Base-by-base conservation (phyloP, 2,113 vertebrate species). In the Aleadryas rufinucha region DNA sequence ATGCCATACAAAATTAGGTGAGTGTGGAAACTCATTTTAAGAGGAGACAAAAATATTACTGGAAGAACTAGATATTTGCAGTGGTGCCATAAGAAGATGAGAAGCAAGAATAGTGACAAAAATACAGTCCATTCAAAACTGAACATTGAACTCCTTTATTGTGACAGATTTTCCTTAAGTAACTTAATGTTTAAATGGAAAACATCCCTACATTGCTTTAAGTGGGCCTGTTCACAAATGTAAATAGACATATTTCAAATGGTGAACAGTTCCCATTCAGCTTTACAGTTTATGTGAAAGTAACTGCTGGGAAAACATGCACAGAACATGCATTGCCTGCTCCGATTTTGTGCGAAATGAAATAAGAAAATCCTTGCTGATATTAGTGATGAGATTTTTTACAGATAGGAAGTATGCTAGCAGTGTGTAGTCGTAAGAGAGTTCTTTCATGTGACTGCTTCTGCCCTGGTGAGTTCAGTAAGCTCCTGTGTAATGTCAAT, bases 21-120 rank as follows among this genome's bases (percentile, higher is more conserved):
- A 91, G 80, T 82, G 78, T 69, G 87, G 93, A 92, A 96, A 93
- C 35, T 77, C 59, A 70, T 59, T 90, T 90, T 84, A 74, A 94
- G 83, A 93, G 41, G 26, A 88, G 54, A 85, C 8, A 77, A 90
- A 93, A 95, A 65, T 66, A 59, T 68, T 89, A 65, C 70, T 91
- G 65, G 79, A 95, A 83, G 39, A 95, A 63, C 22, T 37, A 59
- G 59, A 49, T 86, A 66, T 71, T 50, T 80, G n/a, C 53, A 63
- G 78, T 33, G 76, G 59, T 84, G 45, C 22, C 7, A 18, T 11
- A 54, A 83, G 45, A 83, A 64, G 60, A 69, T 10, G 23, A 14
- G 61, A 88, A 87, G 26, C 13, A 78, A 70, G 63, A 84, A 39
- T 6, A 84, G 20, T 41, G 53, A 42, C 74, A 71, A 50, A 30